phyloP scores from a whole-genome alignment of 2,113 vertebrate species.

The Cephalopholis sonnerati region DNA sequence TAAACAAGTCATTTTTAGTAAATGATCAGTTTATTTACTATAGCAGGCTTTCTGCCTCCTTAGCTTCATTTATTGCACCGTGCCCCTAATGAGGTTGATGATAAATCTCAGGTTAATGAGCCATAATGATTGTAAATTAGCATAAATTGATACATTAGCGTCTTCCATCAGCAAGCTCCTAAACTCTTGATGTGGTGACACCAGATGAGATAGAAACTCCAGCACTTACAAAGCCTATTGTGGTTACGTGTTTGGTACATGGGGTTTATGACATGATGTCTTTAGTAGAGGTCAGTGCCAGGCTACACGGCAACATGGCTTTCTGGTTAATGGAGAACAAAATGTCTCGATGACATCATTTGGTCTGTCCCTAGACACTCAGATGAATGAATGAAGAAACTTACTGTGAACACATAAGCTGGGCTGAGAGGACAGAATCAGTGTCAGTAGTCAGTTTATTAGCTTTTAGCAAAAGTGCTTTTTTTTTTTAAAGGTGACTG shows the following conservation, averaged over 20 bases:
- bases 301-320: not conserved
- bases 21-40: slow-evolving; percentile 52
- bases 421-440: not conserved
- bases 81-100: slow-evolving; percentile 57
- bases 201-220: not conserved
- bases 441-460: not conserved
- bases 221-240: not conserved
- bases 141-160: slow-evolving; percentile 53
- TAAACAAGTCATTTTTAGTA: slow-evolving; percentile 33
- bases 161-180: slow-evolving; percentile 22
- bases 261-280: too few species aligned
- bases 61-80: slow-evolving; percentile 41
- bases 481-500: not conserved
- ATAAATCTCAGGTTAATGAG: slow-evolving; percentile 73
- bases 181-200: slow-evolving; percentile 14
- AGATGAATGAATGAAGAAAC: not conserved
- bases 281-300: too few species aligned
- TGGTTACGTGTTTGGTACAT: not conserved
- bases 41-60: slow-evolving; percentile 36
- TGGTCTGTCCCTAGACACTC: not conserved
- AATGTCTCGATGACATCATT: not conserved
- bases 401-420: not conserved
- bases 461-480: not conserved
- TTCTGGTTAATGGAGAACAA: too few species aligned
- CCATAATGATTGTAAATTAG: slow-evolving; percentile 55